Evolutionary conservation across 2,113 vertebrate species (phyloP).

Genomic region (Mus pahari): DNA sequence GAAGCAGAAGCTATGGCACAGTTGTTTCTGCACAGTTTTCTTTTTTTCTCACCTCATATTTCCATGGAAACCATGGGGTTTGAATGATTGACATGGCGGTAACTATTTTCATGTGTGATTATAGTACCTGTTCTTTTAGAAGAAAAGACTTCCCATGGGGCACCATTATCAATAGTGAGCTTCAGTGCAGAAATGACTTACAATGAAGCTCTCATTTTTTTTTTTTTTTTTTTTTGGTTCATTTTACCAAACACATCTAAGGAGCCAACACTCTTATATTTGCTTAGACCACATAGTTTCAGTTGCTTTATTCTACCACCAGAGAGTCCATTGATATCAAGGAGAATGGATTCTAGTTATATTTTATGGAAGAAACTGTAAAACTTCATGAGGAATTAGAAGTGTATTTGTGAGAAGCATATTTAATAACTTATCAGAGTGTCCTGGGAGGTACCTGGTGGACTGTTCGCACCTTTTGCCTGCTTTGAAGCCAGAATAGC

Average conservation of each 20-base stretch:
- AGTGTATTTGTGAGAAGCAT: neutral
- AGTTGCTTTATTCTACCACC: neutral
- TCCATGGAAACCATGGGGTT: neutral
- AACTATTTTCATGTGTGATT: neutral
- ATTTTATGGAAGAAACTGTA: neutral
- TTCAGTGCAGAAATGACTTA: neutral
- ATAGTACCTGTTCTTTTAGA: neutral
- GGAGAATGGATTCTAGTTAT: neutral
- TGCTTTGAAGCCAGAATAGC: slow-evolving; percentile 13
- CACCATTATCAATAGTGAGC: neutral
- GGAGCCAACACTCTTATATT: neutral
- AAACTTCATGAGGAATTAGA: neutral
- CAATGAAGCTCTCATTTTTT: neutral
- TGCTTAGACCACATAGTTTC: neutral
- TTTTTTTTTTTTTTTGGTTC: neutral
- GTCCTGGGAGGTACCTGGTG: neutral
- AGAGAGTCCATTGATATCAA: neutral
- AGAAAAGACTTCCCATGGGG: neutral
- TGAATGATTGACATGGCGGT: neutral
- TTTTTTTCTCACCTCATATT: neutral
- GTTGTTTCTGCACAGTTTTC: neutral
- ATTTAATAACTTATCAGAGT: neutral
- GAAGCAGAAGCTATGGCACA: neutral
- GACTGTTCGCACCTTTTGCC: neutral
- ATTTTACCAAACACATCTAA: neutral